phyloP scores from a whole-genome alignment of 2,888 invertebrate species.

The Papilio gigon region DNA sequence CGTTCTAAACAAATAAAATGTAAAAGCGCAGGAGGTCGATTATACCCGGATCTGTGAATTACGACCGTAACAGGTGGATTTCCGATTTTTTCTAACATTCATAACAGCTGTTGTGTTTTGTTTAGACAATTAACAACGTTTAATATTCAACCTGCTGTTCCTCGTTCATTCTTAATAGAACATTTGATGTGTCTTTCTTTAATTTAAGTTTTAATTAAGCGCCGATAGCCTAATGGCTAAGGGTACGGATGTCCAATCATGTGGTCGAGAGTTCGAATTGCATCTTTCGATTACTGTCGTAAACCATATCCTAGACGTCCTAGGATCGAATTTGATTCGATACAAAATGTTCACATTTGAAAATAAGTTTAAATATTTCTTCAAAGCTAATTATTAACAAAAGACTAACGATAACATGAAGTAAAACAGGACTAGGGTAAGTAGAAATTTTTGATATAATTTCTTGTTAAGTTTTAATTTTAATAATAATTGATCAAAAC shows the following conservation, averaged over 20 bases:
- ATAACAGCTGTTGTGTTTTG: slow-evolving; percentile 61
- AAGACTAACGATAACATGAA: too few species aligned
- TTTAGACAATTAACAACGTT: slow-evolving; percentile 69
- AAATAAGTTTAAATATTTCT: too few species aligned
- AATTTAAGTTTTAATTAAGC: background rate
- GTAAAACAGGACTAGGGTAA: too few species aligned
- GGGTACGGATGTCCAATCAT: too few species aligned
- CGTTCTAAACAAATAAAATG: slow-evolving; percentile 75
- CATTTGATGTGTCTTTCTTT: background rate
- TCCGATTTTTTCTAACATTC: slow-evolving; percentile 54
- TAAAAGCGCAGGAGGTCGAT: slow-evolving; percentile 42
- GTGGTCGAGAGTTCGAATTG: too few species aligned
- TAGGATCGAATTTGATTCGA: background rate
- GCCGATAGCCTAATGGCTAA: too few species aligned
- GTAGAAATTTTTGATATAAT: too few species aligned
- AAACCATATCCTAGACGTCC: too few species aligned
- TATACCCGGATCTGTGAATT: slow-evolving; percentile 48
- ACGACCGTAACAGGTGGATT: slow-evolving; percentile 69
- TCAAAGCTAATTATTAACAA: too few species aligned
- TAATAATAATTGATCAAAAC: background rate
- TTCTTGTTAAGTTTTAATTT: background rate
- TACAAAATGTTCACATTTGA: background rate
- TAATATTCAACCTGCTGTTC: slow-evolving; percentile 74
- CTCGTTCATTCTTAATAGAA: slow-evolving; percentile 49
- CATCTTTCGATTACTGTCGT: too few species aligned